A percentile compares a stretch with the other conserved stretches of the same genome.
Conservation (phyloP, 2,797 vertebrate genomes). For the Dallia pectoralis region DNA sequence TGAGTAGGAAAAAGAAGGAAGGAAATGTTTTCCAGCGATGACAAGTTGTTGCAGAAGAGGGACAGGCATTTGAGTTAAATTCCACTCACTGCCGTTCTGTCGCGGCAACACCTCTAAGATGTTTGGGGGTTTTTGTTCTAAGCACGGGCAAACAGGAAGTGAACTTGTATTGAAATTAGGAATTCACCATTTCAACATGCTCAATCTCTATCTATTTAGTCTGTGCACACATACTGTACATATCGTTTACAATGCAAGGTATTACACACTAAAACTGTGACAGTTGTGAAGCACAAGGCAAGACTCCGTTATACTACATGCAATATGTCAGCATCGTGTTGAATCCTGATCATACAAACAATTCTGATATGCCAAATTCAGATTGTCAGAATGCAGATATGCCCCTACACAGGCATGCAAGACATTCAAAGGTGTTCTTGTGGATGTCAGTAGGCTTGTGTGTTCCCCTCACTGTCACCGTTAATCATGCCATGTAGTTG, state of each 20-base stretch:
- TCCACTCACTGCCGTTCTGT: constrained; percentile 28
- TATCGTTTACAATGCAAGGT: neutral
- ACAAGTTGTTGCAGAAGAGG: constrained; percentile 63
- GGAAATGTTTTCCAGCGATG: constrained; percentile 63
- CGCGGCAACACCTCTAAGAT: neutral
- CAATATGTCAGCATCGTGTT: neutral
- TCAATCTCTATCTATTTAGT: neutral
- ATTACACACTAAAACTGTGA: neutral
- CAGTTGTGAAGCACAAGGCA: neutral
- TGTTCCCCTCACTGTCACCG: neutral
- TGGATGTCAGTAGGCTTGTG: neutral
- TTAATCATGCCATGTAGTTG: neutral
- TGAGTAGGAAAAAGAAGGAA: constrained; percentile 55
- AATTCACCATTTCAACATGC: neutral
- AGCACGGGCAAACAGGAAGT: neutral
- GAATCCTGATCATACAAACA: neutral
- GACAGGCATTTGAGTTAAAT: constrained; percentile 38
- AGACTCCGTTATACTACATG: neutral
- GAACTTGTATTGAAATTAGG: neutral
- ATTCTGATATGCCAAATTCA: neutral
- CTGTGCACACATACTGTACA: neutral
- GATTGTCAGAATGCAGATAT: too few species aligned
- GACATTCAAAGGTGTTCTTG: neutral
- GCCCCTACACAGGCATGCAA: too few species aligned
- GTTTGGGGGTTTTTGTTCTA: neutral